Conservation (phyloP, 2,797 vertebrate species). For the Rhinoraja longicauda region DNA sequence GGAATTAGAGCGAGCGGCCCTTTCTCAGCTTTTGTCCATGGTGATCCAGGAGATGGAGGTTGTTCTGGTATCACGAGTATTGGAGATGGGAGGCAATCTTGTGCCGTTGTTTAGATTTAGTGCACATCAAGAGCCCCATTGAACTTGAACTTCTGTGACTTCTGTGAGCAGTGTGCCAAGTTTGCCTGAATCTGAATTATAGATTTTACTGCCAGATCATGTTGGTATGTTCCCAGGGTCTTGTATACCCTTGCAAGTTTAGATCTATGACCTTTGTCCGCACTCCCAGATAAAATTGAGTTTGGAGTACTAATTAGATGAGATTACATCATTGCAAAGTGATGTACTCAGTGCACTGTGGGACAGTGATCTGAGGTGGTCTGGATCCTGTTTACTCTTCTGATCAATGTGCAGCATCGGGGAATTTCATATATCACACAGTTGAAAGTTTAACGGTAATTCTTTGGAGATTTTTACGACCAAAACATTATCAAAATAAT, state of each 20-base stretch:
- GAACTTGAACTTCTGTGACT: neutral
- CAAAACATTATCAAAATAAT: neutral
- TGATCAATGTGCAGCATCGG: neutral
- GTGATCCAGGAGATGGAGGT: too few relatives aligned
- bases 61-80: too few relatives aligned
- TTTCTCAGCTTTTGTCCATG: too few relatives aligned
- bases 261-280: neutral
- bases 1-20: too few relatives aligned
- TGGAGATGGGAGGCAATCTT: neutral
- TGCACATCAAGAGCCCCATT: neutral
- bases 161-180: neutral
- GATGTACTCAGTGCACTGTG: neutral
- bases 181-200: neutral
- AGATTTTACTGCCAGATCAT: neutral
- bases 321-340: neutral
- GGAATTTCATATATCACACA: neutral
- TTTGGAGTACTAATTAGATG: neutral
- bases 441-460: neutral
- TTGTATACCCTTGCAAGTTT: neutral
- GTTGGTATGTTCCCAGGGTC: neutral
- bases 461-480: neutral
- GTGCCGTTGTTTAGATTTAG: neutral
- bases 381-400: neutral
- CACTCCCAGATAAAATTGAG: neutral
- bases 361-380: neutral